These are phyloP conservation scores for Geodia barretti DNA, from an alignment of 37 sponge, comb jelly and placozoan species.

Conservation along the genomic window DNA sequence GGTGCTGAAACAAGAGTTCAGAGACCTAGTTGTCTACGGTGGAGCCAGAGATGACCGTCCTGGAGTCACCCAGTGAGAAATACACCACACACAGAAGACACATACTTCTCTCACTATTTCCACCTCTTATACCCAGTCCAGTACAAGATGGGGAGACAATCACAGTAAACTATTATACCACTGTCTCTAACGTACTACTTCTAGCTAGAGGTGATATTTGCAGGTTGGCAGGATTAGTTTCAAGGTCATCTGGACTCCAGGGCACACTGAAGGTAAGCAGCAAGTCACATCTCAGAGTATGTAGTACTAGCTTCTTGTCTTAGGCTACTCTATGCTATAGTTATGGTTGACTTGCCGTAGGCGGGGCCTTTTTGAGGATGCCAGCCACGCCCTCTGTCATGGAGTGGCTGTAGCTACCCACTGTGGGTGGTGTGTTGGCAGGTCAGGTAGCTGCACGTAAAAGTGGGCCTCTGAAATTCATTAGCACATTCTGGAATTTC, in stretches of 20 bases:
- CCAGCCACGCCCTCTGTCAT: neutral
- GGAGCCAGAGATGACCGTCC: constrained; percentile 27
- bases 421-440: no score
- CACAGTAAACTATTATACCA: constrained; percentile 4
- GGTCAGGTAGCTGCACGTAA: neutral
- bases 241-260: constrained; percentile 64
- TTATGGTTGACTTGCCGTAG: no score
- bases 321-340: no score
- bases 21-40: constrained; percentile 43
- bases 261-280: constrained; percentile 62
- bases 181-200: neutral
- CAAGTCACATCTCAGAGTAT: neutral
- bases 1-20: constrained; percentile 26
- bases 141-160: constrained; percentile 38
- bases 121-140: neutral
- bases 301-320: no score
- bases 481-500: neutral
- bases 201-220: neutral
- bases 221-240: constrained; percentile 44
- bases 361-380: neutral
- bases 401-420: neutral
- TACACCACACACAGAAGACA: neutral
- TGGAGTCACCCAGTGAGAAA: constrained; percentile 46
- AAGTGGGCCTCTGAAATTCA: no score
- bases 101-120: neutral